phyloP scores from a whole-genome alignment of 1,140 invertebrate genomes.

The Liolophura sinensis region DNA sequence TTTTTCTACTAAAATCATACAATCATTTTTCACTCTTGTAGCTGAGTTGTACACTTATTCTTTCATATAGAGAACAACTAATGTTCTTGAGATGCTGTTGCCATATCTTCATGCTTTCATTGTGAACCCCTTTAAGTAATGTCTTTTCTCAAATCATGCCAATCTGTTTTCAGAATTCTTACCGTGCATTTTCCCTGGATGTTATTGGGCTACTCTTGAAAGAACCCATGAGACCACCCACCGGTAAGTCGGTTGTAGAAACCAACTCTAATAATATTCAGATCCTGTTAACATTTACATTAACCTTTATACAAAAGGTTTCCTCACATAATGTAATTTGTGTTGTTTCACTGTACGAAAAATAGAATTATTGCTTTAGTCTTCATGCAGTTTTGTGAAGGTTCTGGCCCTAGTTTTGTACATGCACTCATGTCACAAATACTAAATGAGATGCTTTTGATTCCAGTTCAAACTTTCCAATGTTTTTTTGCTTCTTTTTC shows the following conservation, averaged over 20 bases:
- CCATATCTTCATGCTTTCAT: too few relatives aligned
- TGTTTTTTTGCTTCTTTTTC: background rate
- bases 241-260: conserved; percentile 22
- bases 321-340: background rate
- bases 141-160: background rate
- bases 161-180: conserved; percentile 38
- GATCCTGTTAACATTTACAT: conserved; percentile 12
- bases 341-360: background rate
- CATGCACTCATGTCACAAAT: background rate
- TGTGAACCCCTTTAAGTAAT: background rate
- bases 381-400: conserved; percentile 5
- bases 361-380: too few relatives aligned
- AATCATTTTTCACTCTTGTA: too few relatives aligned
- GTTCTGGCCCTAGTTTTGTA: background rate
- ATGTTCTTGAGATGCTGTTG: too few relatives aligned
- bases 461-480: background rate
- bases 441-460: background rate
- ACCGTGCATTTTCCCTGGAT: conserved; percentile 65
- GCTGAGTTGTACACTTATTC: too few relatives aligned
- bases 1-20: too few relatives aligned
- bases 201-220: conserved; percentile 62
- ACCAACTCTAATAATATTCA: conserved; percentile 10
- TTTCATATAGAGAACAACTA: too few relatives aligned
- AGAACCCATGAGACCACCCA: conserved; percentile 36
- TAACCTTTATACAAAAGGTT: background rate